These are phyloP conservation scores for Pelobates fuscus DNA, from an alignment of 2,113 vertebrate genomes.

Conservation along the genomic window DNA sequence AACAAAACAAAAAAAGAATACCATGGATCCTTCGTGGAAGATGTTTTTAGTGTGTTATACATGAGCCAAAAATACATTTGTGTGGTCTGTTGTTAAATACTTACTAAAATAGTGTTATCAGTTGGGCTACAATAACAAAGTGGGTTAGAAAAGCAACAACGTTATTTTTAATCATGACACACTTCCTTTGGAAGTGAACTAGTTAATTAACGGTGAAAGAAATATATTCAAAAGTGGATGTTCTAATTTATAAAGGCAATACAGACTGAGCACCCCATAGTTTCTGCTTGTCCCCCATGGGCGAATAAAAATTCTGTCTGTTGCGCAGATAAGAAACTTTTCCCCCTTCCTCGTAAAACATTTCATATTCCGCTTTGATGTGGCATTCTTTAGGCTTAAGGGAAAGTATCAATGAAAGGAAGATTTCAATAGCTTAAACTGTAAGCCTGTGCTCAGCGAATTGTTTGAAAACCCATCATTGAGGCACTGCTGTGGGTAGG, in stretches of 20 bases:
- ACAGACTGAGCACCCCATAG: background rate
- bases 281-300: background rate
- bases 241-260: constrained; percentile 21
- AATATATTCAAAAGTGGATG: background rate
- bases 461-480: constrained; percentile 7
- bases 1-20: too few relatives aligned
- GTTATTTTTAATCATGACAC: too few relatives aligned
- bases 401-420: constrained; percentile 26
- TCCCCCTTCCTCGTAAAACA: constrained; percentile 17
- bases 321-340: constrained; percentile 20
- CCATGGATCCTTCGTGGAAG: too few relatives aligned
- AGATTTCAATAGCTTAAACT: constrained; percentile 24
- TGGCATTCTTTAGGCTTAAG: constrained; percentile 20
- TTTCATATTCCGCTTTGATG: constrained; percentile 31
- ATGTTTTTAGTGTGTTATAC: too few relatives aligned
- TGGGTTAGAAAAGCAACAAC: too few relatives aligned
- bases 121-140: too few relatives aligned
- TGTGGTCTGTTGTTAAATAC: too few relatives aligned
- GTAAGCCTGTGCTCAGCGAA: constrained; percentile 21
- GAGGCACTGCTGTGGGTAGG: constrained; percentile 3
- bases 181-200: too few relatives aligned
- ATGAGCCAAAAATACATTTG: too few relatives aligned
- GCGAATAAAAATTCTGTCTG: background rate
- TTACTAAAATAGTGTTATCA: too few relatives aligned
- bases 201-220: too few relatives aligned